phyloP scores from a whole-genome alignment of 2,888 invertebrate genomes.

The Dysmachus trigonus region DNA sequence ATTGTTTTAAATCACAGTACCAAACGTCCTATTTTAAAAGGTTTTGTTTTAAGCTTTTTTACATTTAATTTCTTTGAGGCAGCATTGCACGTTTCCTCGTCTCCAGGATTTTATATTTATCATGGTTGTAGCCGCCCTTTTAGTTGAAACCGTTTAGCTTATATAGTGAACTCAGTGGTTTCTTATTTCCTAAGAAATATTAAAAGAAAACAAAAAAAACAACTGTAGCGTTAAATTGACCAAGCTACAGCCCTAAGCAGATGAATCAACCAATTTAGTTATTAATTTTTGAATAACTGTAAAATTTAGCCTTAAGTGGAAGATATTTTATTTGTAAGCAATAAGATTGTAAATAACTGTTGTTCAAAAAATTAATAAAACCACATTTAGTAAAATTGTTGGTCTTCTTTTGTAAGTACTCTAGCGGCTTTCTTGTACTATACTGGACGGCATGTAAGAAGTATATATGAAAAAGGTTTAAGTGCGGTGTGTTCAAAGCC shows the following conservation, averaged over 20 bases:
- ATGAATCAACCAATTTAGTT: slow-evolving; percentile 21
- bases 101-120: not conserved
- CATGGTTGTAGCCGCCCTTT: not conserved
- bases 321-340: slow-evolving; percentile 35
- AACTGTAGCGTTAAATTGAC: not conserved
- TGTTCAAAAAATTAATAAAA: slow-evolving; percentile 32
- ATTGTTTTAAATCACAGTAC: not conserved
- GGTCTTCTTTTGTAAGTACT: not conserved
- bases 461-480: too few relatives aligned
- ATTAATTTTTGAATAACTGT: slow-evolving; percentile 15
- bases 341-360: slow-evolving; percentile 31
- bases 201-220: not conserved
- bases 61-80: not conserved
- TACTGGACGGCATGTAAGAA: too few relatives aligned
- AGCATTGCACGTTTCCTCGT: not conserved
- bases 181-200: not conserved
- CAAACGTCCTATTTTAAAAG: slow-evolving; percentile 22
- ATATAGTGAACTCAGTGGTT: not conserved
- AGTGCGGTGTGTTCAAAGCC: too few relatives aligned
- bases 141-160: not conserved
- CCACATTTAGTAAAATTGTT: slow-evolving; percentile 21
- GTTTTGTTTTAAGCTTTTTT: not conserved
- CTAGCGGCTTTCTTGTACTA: not conserved
- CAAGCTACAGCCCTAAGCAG: not conserved
- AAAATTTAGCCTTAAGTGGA: not conserved